Percentiles rank a stretch among this genome's conserved stretches.
Conservation (phyloP, 2,888 invertebrate species). For the Prosapia bicincta region DNA sequence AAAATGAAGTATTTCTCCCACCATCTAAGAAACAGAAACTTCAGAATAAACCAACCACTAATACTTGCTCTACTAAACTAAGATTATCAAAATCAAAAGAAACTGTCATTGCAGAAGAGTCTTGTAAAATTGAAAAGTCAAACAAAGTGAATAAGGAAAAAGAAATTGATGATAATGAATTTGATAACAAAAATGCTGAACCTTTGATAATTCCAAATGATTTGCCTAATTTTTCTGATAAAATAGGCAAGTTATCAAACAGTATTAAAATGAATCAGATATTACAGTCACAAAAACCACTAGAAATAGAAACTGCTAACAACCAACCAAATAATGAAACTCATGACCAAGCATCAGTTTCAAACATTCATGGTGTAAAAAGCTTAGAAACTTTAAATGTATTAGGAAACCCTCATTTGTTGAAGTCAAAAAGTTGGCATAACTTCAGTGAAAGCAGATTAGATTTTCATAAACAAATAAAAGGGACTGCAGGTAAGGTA, state of each 20-base stretch:
- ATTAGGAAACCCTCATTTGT: background rate
- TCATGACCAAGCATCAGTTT: background rate
- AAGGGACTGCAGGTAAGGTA: no score
- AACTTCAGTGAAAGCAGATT: background rate
- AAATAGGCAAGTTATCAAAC: background rate
- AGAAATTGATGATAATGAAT: background rate
- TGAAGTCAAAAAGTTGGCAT: background rate
- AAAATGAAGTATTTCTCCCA: background rate
- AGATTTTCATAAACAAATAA: background rate
- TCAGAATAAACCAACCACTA: background rate
- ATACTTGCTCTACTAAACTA: background rate
- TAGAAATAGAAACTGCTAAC: background rate
- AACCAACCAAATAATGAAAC: background rate
- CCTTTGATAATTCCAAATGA: background rate
- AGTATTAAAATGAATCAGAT: background rate
- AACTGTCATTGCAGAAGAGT: background rate
- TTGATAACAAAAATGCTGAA: background rate
- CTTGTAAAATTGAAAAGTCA: background rate
- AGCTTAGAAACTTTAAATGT: background rate
- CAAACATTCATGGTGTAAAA: background rate
- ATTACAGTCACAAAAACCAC: background rate
- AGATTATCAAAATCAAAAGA: background rate
- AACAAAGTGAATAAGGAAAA: background rate
- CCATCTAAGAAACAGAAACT: background rate
- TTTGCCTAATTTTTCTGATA: background rate